Evolutionary conservation across 1,140 invertebrate genomes (phyloP).

Genomic region (Adoxophyes honmai): DNA sequence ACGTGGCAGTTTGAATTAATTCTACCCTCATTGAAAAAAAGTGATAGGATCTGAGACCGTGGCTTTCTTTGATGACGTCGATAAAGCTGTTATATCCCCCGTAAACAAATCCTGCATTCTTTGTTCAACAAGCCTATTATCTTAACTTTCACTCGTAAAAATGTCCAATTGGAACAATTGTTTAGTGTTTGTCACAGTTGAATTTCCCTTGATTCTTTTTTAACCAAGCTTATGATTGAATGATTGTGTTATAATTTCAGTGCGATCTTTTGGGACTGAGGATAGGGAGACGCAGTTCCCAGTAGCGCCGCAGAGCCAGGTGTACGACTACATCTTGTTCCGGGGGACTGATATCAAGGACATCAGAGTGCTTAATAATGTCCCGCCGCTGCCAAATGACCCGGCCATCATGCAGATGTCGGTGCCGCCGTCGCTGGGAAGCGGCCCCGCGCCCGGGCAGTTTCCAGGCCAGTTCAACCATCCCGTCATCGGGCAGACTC

Average conservation of each 20-base stretch:
- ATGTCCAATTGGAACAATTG: neutral
- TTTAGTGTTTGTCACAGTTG: slow-evolving; percentile 4
- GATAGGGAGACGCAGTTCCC: slow-evolving; percentile 95
- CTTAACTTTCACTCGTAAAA: neutral
- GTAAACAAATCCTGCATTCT: slow-evolving; percentile 37
- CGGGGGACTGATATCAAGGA: slow-evolving; percentile 99
- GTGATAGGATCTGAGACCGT: slow-evolving; percentile 36
- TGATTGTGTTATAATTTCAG: slow-evolving; percentile 74
- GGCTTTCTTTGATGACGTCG: slow-evolving; percentile 70
- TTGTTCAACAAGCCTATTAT: neutral
- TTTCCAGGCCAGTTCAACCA: slow-evolving; percentile 67
- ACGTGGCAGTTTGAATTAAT: slow-evolving; percentile 41
- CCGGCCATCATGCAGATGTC: slow-evolving; percentile 96
- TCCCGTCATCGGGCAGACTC: slow-evolving; percentile 63
- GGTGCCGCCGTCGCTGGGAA: slow-evolving; percentile 80
- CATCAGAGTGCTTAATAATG: slow-evolving; percentile 94
- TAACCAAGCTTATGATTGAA: slow-evolving; percentile 30
- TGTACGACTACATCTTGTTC: slow-evolving; percentile 99
- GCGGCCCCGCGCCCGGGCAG: slow-evolving; percentile 51
- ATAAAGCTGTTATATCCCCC: slow-evolving; percentile 34
- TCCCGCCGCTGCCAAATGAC: slow-evolving; percentile 89
- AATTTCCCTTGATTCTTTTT: slow-evolving; percentile 51
- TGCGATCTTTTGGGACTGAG: slow-evolving; percentile 99
- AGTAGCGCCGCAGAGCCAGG: slow-evolving; percentile 96
- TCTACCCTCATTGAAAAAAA: slow-evolving; percentile 49